Percentiles rank a stretch among this genome's conserved stretches.
These are phyloP conservation scores for Bovichtus variegatus DNA, from an alignment of 2,797 vertebrate species.

Conservation along the genomic window DNA sequence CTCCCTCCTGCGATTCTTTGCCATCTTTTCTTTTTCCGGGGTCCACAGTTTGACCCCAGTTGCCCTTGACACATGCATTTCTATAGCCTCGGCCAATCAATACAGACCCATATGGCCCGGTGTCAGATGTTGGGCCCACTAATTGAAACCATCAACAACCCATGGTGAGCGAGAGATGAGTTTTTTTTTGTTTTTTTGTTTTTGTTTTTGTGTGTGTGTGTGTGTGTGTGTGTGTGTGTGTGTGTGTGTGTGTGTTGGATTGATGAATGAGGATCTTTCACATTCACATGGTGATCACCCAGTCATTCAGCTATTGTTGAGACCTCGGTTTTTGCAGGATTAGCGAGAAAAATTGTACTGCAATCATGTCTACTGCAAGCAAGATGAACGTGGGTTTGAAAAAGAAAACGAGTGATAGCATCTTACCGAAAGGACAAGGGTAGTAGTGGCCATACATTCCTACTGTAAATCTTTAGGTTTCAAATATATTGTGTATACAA, in stretches of 20 bases:
- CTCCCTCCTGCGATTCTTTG: constrained; percentile 69
- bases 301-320: constrained; percentile 57
- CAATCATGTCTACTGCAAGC: constrained; percentile 31
- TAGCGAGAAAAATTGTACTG: constrained; percentile 43
- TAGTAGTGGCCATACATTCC: not conserved
- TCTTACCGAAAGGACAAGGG: constrained; percentile 3
- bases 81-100: constrained; percentile 77
- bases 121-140: constrained; percentile 77
- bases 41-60: constrained; percentile 80
- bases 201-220: no score
- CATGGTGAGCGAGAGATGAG: constrained; percentile 47
- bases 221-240: no score
- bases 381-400: constrained; percentile 33
- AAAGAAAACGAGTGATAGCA: not conserved
- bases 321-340: constrained; percentile 42
- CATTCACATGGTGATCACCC: constrained; percentile 72
- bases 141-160: constrained; percentile 80
- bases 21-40: constrained; percentile 64
- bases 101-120: constrained; percentile 66
- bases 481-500: no score
- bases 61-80: constrained; percentile 82
- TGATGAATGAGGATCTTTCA: constrained; percentile 69
- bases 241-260: constrained; percentile 36
- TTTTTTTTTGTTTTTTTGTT: constrained; percentile 34
- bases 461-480: no score